phyloP scores from a whole-genome alignment of 2,113 vertebrate species.

The Terrapene triunguis region DNA sequence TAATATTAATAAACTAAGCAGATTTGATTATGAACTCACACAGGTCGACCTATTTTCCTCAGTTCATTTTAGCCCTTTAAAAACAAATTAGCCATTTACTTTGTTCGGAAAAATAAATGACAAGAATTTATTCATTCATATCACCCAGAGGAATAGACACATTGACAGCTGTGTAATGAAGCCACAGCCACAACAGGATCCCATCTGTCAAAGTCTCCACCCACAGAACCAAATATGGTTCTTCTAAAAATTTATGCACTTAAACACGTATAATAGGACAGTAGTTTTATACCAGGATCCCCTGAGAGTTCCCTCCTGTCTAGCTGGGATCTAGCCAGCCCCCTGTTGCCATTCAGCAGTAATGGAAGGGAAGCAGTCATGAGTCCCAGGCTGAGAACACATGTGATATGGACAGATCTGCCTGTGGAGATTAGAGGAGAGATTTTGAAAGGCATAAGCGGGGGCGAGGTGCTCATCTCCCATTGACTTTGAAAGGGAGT shows the following conservation, averaged over 20 bases:
- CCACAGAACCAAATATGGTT: not conserved
- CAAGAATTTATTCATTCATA: not conserved
- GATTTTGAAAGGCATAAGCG: fast-evolving
- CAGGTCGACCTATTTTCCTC: not conserved
- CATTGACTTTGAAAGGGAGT: not conserved
- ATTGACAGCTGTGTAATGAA: not conserved
- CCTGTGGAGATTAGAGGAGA: not conserved
- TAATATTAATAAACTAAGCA: not conserved
- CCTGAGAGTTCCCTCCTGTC: not conserved
- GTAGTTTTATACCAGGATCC: not conserved
- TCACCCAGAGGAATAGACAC: not conserved
- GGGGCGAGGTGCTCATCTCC: not conserved
- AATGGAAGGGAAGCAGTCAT: not conserved
- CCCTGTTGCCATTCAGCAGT: not conserved
- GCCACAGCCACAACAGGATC: not conserved
- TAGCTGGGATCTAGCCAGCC: not conserved
- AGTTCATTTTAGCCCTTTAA: not conserved
- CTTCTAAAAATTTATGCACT: not conserved
- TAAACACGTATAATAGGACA: not conserved
- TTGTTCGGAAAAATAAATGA: not conserved
- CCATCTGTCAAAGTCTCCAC: not conserved
- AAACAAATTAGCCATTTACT: not conserved
- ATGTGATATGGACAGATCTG: not conserved
- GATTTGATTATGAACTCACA: not conserved
- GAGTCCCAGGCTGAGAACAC: not conserved